Percentiles rank a stretch among this genome's conserved stretches.
Conservation (phyloP, 2,797 vertebrate species). For the Clangula hyemalis region DNA sequence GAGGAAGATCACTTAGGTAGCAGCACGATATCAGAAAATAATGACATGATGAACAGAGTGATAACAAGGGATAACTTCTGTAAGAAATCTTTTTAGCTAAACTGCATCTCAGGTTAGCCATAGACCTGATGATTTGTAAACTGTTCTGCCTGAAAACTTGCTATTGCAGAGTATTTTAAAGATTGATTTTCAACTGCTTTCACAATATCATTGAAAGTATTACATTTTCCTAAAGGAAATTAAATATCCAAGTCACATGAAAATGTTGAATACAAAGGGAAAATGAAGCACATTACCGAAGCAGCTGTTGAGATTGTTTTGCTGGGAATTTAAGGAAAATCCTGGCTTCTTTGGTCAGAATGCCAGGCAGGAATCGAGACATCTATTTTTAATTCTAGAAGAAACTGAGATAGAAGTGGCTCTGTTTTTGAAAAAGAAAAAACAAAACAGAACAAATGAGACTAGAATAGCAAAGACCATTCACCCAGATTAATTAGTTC, state of each 20-base stretch:
- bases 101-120: background rate
- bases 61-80: background rate
- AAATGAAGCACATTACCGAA: background rate
- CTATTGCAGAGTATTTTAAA: background rate
- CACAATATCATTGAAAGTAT: background rate
- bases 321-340: constrained; percentile 24
- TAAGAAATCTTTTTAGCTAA: constrained; percentile 21
- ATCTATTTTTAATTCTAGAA: constrained; percentile 1
- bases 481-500: background rate
- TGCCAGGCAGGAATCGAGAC: background rate
- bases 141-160: background rate
- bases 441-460: background rate
- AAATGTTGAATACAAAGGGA: background rate
- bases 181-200: background rate
- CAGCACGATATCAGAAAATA: constrained; percentile 19
- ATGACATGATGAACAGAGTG: background rate
- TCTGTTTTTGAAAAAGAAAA: background rate
- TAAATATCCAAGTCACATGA: background rate
- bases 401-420: background rate
- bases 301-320: background rate
- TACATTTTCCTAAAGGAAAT: background rate
- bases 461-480: constrained; percentile 5
- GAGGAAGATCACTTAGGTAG: constrained; percentile 4
- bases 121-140: background rate
- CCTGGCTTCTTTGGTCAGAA: background rate